phyloP scores from a whole-genome alignment of 2,113 vertebrate genomes.

The Regulus satrapa region DNA sequence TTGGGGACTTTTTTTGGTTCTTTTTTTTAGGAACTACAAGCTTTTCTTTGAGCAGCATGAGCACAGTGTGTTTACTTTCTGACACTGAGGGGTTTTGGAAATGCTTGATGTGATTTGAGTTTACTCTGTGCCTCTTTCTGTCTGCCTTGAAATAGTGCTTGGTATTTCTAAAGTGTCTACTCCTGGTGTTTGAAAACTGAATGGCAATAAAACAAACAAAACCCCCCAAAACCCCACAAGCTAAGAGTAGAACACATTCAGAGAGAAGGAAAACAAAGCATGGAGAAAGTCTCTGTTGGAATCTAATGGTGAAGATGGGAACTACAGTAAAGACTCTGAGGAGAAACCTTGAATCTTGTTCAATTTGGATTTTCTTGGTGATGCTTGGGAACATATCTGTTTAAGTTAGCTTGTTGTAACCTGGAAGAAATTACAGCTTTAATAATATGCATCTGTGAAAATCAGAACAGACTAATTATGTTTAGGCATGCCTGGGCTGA shows the following conservation, averaged over 20 bases:
- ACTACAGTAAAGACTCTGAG: background rate
- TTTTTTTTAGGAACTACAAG: background rate
- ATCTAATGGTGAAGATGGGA: background rate
- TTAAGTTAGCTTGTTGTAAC: background rate
- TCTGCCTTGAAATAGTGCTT: background rate
- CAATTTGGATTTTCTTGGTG: background rate
- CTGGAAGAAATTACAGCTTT: conserved; percentile 17
- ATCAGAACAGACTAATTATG: conserved; percentile 5
- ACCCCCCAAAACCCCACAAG: accelerated
- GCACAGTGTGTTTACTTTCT: background rate
- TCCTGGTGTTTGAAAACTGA: background rate
- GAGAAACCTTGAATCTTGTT: background rate
- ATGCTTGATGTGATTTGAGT: background rate
- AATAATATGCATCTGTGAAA: background rate
- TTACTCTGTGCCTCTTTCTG: background rate
- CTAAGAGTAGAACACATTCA: background rate
- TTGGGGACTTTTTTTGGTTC: background rate
- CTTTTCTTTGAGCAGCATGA: background rate
- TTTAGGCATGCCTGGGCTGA: conserved; percentile 13
- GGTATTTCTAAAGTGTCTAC: background rate
- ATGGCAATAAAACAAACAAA: background rate
- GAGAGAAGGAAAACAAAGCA: background rate
- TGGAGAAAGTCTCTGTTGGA: background rate
- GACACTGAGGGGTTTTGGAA: background rate
- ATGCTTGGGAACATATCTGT: background rate